Evolutionary conservation across 2,797 vertebrate species (phyloP).

Genomic region (Otolemur crassicaudatus): DNA sequence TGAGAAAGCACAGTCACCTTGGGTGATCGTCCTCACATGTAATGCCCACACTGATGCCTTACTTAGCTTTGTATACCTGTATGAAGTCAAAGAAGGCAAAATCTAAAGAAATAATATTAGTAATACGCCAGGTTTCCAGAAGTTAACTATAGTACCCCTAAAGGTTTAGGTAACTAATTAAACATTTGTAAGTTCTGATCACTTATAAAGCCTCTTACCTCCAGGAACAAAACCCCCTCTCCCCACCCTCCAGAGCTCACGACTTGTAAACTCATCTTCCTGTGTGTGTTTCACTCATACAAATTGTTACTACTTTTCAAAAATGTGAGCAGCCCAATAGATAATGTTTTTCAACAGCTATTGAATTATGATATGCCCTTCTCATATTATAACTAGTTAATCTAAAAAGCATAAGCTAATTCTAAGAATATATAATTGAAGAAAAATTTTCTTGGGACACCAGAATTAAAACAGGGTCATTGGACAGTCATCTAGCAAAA

Average conservation of each 20-base stretch:
- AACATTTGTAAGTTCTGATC: background rate
- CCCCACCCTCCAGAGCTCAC: background rate
- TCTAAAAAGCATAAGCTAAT: background rate
- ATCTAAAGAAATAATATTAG: background rate
- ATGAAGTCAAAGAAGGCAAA: background rate
- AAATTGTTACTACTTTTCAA: background rate
- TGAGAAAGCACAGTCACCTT: background rate
- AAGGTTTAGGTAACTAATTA: background rate
- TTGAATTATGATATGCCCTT: conserved; percentile 1
- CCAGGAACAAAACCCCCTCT: background rate
- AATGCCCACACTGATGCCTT: background rate
- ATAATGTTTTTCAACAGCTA: background rate
- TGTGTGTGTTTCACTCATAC: background rate
- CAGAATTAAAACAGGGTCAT: conserved; percentile 19
- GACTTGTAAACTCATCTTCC: background rate
- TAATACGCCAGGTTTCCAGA: background rate
- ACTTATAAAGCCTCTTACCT: background rate
- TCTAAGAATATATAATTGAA: conserved; percentile 21
- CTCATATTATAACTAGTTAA: background rate
- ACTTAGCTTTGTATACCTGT: background rate
- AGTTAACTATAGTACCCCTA: background rate
- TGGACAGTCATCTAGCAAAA: background rate
- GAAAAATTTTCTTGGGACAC: background rate
- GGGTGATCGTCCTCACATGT: background rate
- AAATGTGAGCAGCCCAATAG: background rate